Evolutionary conservation across 1,140 invertebrate genomes (phyloP), one percentile per base, ranked within the genome.

Genomic region (Drosophila littoralis): DNA sequence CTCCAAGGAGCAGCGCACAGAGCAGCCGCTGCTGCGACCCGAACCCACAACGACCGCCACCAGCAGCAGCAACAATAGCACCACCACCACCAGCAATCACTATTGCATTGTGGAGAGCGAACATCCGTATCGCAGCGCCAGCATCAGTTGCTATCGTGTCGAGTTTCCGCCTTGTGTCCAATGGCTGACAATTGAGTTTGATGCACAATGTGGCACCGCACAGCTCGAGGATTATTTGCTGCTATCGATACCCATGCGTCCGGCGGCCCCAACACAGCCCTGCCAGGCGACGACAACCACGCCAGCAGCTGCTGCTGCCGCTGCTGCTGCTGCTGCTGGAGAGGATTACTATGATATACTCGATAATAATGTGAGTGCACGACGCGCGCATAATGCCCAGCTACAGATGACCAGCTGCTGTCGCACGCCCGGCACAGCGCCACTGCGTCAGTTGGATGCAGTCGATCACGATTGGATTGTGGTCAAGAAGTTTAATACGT

Each of bases 91-190:
- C 1, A 96, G 96, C 72, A 95, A 96, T 81, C 97, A 98, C 93
- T 98, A 98, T 91, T 96, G 97, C 8, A 95, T 97, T 94, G 95
- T 99, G 7, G 98, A 99, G 93, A 98, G 98, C 92, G 97, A 98
- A 38, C 98, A 99, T 94, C 98, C 98, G 0, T 99, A 99, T 93
- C 97, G 98, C 93, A 96, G 97, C 42, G 96, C 97, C 4, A 95
- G 95, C 52, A 96, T 98, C 10, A 96, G 95, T 40, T 97, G 97
- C 93, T 98, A 98, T 74, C 96, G 97, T 92, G 97, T 99, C 1
- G 94, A 95, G 46, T 99, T 99, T 93, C 97, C 98, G 0, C 93
- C 96, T 9, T 94, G 94, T 70, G 97, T 99, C 0, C 96, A 97
- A 75, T 99, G 98, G 97, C 94, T 99, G 83, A 96, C 96, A 1